Base-by-base conservation (phyloP, 2,113 vertebrate genomes). In the Pleuronectes platessa region DNA sequence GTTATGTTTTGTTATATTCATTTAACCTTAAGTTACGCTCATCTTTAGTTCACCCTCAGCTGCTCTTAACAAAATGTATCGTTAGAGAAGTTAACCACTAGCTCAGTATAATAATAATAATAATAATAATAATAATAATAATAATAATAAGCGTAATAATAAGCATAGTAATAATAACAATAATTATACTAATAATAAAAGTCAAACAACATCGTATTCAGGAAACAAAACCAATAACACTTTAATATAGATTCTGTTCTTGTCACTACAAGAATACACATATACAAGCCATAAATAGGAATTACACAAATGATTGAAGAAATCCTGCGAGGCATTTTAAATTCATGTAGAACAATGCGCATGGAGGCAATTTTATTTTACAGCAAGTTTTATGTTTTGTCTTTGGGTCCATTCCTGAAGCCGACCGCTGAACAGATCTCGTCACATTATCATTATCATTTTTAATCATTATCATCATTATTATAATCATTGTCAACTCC, bases 261-360 rank as follows among this genome's bases (percentile, higher is more conserved):
- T 93, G 92, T 94, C 94, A 91, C 91, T 94, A 95, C 94, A 97
- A 96, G 96, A 96, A 95, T 94, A 97, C 96, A 98, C 95, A 96
- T 96, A 95, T 95, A 96, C 95, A 95, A 95, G 95, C 93, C 96
- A 99, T 98, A 98, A 98, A 99, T 99, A 98, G 97, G 95, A 94
- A 95, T 93, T 96, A 96, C 96, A 97, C 95, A 97, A 97, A 97
- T 95, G 94, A 97, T 96, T 95, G 94, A 89, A 96, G 93, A 95
- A 92, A 92, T 96, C 90, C 94, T 90, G 81, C 90, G 87, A 85
- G 78, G 87, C 84, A 78, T 91, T 91, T 92, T 78, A 82, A 84
- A 87, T 87, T 89, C 84, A 76, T 91, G 77, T 74, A 69, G 64
- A 65, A 86, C 88, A 68, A 83, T 86, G 76, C 86, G 88, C 89